phyloP scores from a whole-genome alignment of 1,140 invertebrate genomes.

The Drosophila mayri region DNA sequence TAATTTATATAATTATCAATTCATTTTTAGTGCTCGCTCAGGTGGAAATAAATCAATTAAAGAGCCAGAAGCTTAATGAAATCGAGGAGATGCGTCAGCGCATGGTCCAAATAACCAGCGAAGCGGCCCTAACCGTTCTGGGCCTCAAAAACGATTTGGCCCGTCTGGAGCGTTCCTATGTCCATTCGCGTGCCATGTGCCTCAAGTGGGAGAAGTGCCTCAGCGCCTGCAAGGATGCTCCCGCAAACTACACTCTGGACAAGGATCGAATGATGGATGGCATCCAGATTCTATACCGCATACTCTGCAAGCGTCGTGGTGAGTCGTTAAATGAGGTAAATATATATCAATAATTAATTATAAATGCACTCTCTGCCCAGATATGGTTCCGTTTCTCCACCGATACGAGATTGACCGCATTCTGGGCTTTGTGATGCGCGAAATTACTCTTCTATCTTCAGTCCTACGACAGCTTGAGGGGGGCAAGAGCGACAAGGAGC shows the following conservation, averaged over 20 bases:
- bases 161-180: constrained; percentile 69
- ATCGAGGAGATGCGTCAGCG: constrained; percentile 64
- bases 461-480: constrained; percentile 47
- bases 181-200: constrained; percentile 48
- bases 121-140: constrained; percentile 67
- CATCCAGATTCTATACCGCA: constrained; percentile 55
- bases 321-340: neutral
- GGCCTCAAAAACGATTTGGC: constrained; percentile 76
- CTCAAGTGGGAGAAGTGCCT: constrained; percentile 75
- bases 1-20: no score
- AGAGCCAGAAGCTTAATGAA: constrained; percentile 58
- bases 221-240: constrained; percentile 59
- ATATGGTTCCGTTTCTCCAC: constrained; percentile 24
- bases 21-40: constrained; percentile 67
- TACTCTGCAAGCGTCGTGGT: constrained; percentile 67
- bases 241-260: constrained; percentile 45
- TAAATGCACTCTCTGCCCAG: constrained; percentile 1
- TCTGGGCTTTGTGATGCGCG: constrained; percentile 50
- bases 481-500: constrained; percentile 21
- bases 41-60: constrained; percentile 64
- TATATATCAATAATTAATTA: neutral
- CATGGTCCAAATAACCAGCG: constrained; percentile 69
- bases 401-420: constrained; percentile 43
- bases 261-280: constrained; percentile 69
- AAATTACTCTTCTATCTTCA: constrained; percentile 30